A percentile compares a stretch with the other conserved stretches of the same genome.
Conservation (phyloP, 2,113 vertebrate species). For the Notarius quadriscutis region DNA sequence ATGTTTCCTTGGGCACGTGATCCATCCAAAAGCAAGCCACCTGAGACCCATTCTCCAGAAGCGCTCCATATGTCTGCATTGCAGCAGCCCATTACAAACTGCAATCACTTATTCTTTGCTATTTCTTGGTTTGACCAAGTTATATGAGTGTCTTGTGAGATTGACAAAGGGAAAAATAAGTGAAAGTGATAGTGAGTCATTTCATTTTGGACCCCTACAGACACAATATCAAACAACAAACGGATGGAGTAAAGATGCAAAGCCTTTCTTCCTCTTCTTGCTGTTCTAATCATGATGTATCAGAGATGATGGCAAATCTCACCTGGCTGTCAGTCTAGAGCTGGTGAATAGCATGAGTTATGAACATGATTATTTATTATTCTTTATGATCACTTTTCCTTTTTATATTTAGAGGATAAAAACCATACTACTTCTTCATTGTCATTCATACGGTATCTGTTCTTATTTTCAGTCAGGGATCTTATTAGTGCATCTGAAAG, state of each 20-base stretch:
- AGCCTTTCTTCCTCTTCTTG: background rate
- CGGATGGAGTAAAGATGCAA: background rate
- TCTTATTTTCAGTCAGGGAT: background rate
- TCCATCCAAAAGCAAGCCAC: constrained; percentile 29
- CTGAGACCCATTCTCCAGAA: background rate
- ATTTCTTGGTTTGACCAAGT: background rate
- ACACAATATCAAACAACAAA: background rate
- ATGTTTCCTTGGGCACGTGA: background rate
- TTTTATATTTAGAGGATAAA: background rate
- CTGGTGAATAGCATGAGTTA: constrained; percentile 5
- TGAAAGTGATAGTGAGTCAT: constrained; percentile 6
- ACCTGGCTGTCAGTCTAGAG: background rate
- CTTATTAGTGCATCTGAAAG: background rate
- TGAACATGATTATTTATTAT: background rate
- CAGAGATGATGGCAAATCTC: background rate
- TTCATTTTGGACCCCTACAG: background rate
- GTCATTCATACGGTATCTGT: background rate
- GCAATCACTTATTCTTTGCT: background rate
- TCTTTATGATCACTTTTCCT: background rate
- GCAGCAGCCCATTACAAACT: background rate
- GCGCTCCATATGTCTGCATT: background rate
- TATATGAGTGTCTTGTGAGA: background rate
- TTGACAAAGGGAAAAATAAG: background rate
- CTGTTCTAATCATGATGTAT: constrained; percentile 14
- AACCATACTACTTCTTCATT: background rate